These are phyloP conservation scores for Tetramorium parvispinum DNA, from an alignment of 1,140 invertebrate species.

Conservation along the genomic window DNA sequence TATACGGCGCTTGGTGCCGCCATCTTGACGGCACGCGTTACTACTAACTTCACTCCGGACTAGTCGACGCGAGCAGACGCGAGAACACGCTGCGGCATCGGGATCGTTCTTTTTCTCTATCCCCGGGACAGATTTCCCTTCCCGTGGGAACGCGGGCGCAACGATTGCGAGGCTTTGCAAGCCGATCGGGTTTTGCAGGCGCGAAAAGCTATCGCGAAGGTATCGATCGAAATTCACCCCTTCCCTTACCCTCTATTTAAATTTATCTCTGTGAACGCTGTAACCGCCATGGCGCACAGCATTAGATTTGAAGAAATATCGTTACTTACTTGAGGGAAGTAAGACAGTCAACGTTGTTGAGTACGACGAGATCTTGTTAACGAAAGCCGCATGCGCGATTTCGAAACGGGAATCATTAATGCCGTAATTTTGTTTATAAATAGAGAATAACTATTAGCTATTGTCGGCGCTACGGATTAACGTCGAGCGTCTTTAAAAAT, in stretches of 20 bases:
- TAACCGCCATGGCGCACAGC: background rate
- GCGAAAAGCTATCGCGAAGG: background rate
- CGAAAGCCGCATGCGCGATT: background rate
- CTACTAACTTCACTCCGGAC: constrained; percentile 27
- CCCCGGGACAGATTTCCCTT: background rate
- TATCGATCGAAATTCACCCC: background rate
- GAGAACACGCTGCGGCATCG: background rate
- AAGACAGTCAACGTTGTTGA: too few species aligned
- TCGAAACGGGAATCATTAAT: background rate
- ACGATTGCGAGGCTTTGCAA: background rate
- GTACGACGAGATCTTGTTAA: background rate
- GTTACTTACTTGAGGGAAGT: too few species aligned
- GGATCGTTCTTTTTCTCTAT: background rate
- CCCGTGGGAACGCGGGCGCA: too few species aligned
- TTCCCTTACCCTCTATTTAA: background rate
- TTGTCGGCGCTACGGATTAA: background rate
- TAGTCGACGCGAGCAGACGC: background rate
- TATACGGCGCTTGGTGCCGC: constrained; percentile 58
- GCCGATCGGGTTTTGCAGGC: background rate
- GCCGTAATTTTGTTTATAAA: background rate
- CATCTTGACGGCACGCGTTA: constrained; percentile 65
- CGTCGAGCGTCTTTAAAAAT: background rate
- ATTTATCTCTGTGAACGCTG: background rate
- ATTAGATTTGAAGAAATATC: background rate
- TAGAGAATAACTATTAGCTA: background rate